These are phyloP conservation scores for Hemitrygon akajei DNA, from an alignment of 2,797 vertebrate species.

Conservation along the genomic window DNA sequence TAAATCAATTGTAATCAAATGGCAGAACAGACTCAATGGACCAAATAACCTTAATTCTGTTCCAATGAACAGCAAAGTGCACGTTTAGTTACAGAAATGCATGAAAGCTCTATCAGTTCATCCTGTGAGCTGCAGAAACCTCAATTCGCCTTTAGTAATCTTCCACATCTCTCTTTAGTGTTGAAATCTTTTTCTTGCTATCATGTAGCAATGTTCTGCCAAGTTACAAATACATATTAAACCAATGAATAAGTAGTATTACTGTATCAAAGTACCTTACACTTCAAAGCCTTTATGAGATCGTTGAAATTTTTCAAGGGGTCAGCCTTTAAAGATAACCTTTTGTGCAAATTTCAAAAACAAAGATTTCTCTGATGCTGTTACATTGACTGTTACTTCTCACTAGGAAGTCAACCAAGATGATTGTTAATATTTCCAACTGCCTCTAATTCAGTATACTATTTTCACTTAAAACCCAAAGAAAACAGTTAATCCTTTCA, in stretches of 20 bases:
- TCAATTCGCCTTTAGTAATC: no score
- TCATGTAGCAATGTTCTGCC: no score
- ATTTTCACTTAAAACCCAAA: background rate
- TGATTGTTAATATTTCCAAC: background rate
- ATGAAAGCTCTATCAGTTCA: background rate
- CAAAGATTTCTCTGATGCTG: background rate
- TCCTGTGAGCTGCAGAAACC: background rate
- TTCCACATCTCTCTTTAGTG: no score
- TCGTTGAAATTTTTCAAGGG: background rate
- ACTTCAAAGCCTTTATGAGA: background rate
- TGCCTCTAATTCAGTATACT: background rate
- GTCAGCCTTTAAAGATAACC: background rate
- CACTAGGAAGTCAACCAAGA: background rate
- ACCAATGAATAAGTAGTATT: background rate
- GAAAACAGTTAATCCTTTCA: no score
- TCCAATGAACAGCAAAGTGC: background rate
- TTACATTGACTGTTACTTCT: background rate
- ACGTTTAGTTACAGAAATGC: no score
- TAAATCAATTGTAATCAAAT: no score
- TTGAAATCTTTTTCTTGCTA: no score
- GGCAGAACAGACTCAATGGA: no score
- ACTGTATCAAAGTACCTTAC: background rate
- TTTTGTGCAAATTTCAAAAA: background rate
- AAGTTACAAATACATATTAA: background rate
- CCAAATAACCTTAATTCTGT: background rate